Evolutionary conservation across 1,140 invertebrate species (phyloP), one percentile per base, ranked within the genome.

Genomic region (Manduca sexta): DNA sequence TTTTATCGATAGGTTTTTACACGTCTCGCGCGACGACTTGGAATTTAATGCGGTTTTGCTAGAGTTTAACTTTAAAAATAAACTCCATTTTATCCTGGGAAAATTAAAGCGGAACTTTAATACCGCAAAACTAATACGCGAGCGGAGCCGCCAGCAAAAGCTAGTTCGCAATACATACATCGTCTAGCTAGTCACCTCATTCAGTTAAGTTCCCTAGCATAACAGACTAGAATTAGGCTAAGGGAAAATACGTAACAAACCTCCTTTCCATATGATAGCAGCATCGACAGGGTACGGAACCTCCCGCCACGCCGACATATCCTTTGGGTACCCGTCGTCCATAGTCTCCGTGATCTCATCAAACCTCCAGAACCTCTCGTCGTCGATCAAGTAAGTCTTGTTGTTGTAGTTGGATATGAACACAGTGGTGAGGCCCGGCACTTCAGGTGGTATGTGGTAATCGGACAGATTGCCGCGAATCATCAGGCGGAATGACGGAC

Each of bases 341-440:
- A 93, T 88, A 12, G 58, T 70, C 35, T 64, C 64, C 0, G 71
- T 76, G 7, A 49, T 74, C 62, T 93, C 91, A 64, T 94, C 89
- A 56, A 88, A 93, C 43, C 91, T 80, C 90, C 92, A 94, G 76
- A 92, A 93, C 45, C 86, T 57, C 52, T 91, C 83, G 8, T 88
- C 86, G 49, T 88, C 88, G 50, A 89, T 90, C 43, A 90, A 71
- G 55, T 90, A 91, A 0, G 88, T 89, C 61, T 86, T 88, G 48
- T 86, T 87, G 58, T 87, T 88, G 55, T 85, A 85, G 40, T 84
- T 88, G 86, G 92, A 93, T 11, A 89, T 76, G 71, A 93, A 90
- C 1, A 89, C 92, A 1, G 92, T 92, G 73, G 93, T 92, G 13
- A 95, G 80, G 51, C 88, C 87, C n/a, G 88, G 77, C 0, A 94